Evolutionary conservation across 2,113 vertebrate genomes (phyloP).

Genomic region (Genyomyrus donnyi): DNA sequence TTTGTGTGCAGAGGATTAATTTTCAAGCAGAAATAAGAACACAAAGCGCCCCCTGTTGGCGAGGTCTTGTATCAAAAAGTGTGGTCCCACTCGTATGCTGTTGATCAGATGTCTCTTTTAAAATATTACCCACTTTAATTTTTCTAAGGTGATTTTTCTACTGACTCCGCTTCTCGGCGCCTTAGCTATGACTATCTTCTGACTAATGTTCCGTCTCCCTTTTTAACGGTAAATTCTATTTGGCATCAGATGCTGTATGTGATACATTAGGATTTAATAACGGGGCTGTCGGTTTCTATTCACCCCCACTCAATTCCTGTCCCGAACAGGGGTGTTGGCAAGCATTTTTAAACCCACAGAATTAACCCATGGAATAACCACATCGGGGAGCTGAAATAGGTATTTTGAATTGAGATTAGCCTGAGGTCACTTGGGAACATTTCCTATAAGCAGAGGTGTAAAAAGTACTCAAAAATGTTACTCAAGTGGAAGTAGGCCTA

Average conservation of each 20-base stretch:
- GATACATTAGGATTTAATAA: neutral
- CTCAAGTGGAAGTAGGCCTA: no score
- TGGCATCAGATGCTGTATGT: slow-evolving; percentile 6
- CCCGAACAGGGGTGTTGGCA: neutral
- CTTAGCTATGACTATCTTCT: slow-evolving; percentile 10
- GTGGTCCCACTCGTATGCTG: neutral
- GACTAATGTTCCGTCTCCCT: slow-evolving; percentile 13
- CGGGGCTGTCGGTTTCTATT: neutral
- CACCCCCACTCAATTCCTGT: neutral
- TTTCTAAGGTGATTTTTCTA: neutral
- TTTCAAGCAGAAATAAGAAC: neutral
- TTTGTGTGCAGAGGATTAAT: neutral
- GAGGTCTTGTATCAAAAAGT: neutral
- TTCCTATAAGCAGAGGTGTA: neutral
- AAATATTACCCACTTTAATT: neutral
- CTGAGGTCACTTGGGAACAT: neutral
- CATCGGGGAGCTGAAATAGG: neutral
- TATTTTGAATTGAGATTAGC: neutral
- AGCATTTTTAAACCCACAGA: neutral
- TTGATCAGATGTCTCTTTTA: neutral
- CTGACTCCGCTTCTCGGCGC: neutral
- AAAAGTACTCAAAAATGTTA: no score
- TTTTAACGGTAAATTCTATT: slow-evolving; percentile 19
- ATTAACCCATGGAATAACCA: neutral
- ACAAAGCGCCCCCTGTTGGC: neutral